Evolutionary conservation across 2,888 invertebrate species (phyloP).

Genomic region (Dynastes grantii): DNA sequence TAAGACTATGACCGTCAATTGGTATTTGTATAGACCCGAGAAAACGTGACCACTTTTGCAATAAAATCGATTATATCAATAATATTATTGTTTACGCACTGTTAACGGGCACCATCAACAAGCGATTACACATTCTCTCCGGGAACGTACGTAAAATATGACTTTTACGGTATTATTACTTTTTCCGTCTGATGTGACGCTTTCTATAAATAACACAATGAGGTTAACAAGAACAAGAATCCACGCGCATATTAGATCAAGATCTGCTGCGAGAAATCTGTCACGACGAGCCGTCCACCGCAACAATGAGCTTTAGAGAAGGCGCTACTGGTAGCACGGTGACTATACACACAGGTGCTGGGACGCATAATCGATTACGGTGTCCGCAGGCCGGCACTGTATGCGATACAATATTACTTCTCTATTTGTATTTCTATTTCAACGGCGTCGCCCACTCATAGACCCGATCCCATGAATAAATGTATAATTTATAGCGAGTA

Average conservation of each 20-base stretch:
- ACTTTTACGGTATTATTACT: neutral
- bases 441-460: too few relatives aligned
- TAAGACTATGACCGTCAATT: too few relatives aligned
- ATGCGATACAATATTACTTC: too few relatives aligned
- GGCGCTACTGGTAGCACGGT: too few relatives aligned
- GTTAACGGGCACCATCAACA: neutral
- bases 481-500: too few relatives aligned
- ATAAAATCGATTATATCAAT: conserved; percentile 9
- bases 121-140: too few relatives aligned
- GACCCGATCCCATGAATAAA: too few relatives aligned
- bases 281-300: neutral
- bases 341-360: neutral
- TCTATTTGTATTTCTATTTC: too few relatives aligned
- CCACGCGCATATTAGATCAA: conserved; percentile 11
- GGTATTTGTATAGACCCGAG: neutral
- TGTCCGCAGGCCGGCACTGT: too few relatives aligned
- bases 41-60: neutral
- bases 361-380: neutral
- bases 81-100: conserved; percentile 19
- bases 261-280: conserved; percentile 14
- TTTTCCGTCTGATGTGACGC: conserved; percentile 9
- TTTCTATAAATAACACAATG: conserved; percentile 21
- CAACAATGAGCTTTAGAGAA: neutral
- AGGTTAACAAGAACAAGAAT: conserved; percentile 22
- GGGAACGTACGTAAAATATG: neutral